Percentiles rank a stretch among this genome's conserved stretches.
Conservation (phyloP, 2,113 vertebrate genomes). For the Siphamia tubifer region DNA sequence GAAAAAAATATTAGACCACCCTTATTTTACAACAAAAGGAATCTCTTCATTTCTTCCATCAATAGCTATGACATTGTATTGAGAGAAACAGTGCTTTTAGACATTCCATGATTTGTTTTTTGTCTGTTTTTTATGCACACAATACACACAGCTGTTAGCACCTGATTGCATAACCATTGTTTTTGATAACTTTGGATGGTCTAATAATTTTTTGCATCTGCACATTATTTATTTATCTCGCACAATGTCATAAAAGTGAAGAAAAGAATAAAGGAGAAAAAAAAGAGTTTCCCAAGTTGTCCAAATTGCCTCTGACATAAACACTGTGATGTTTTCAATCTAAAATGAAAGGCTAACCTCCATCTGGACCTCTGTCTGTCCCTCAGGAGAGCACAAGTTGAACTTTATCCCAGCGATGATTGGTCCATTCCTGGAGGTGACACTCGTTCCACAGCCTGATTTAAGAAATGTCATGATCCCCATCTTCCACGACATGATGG, state of each 20-base stretch:
- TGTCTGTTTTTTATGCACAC: too few relatives aligned
- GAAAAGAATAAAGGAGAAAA: neutral
- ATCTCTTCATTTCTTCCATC: too few relatives aligned
- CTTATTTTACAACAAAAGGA: too few relatives aligned
- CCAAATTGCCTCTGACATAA: constrained; percentile 7
- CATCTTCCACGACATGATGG: constrained; percentile 99
- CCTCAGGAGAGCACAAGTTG: constrained; percentile 94
- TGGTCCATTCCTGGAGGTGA: constrained; percentile 97
- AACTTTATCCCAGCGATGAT: constrained; percentile 99
- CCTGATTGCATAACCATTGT: too few relatives aligned
- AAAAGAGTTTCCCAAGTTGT: neutral
- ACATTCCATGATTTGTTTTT: too few relatives aligned
- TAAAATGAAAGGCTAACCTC: neutral
- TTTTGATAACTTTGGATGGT: too few relatives aligned
- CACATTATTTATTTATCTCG: neutral
- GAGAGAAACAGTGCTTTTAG: too few relatives aligned
- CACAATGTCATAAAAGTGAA: neutral
- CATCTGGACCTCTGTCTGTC: neutral
- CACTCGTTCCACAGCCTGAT: constrained; percentile 95
- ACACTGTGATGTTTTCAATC: neutral
- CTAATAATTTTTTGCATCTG: too few relatives aligned
- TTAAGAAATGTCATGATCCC: constrained; percentile 99
- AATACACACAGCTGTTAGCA: too few relatives aligned
- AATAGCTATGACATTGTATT: too few relatives aligned
- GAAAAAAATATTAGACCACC: too few relatives aligned